A percentile compares a stretch with the other conserved stretches of the same genome.
phyloP scores from a whole-genome alignment of 2,888 invertebrate genomes.

The Macropis europaea region DNA sequence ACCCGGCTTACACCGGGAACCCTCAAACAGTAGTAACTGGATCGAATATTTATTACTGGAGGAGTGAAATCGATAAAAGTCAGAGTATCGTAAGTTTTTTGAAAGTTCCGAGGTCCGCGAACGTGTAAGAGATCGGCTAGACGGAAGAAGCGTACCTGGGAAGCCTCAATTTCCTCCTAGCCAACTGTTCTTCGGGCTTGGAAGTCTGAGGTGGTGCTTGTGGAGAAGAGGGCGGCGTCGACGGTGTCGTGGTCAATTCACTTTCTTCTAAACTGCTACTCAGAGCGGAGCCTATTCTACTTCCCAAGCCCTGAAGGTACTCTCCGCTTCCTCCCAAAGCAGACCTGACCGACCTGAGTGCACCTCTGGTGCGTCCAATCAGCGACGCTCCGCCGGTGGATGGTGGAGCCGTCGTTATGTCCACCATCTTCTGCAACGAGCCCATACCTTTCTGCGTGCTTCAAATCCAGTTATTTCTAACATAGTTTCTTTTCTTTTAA shows the following conservation, averaged over 20 bases:
- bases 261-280: conserved; percentile 78
- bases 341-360: conserved; percentile 75
- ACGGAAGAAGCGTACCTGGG: conserved; percentile 67
- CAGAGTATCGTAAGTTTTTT: too few relatives aligned
- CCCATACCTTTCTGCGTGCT: too few relatives aligned
- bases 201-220: conserved; percentile 43
- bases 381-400: conserved; percentile 67
- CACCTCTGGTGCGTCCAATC: conserved; percentile 77
- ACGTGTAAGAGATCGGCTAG: not conserved
- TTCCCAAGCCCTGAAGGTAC: conserved; percentile 77
- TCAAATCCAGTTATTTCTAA: too few relatives aligned
- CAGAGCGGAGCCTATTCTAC: conserved; percentile 75
- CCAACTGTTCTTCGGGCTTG: conserved; percentile 64
- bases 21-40: too few relatives aligned
- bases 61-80: too few relatives aligned
- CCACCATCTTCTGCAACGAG: conserved; percentile 67
- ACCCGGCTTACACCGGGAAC: too few relatives aligned
- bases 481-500: too few relatives aligned
- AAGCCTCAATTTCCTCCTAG: conserved; percentile 68
- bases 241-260: conserved; percentile 71
- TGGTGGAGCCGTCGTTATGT: conserved; percentile 71
- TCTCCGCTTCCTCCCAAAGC: conserved; percentile 77
- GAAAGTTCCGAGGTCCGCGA: too few relatives aligned
- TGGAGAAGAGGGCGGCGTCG: conserved; percentile 71
- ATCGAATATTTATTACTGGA: too few relatives aligned